Percentiles rank a stretch among this genome's conserved stretches.
These are phyloP conservation scores for Acleris cristana DNA, from an alignment of 2,888 invertebrate species.

Conservation along the genomic window DNA sequence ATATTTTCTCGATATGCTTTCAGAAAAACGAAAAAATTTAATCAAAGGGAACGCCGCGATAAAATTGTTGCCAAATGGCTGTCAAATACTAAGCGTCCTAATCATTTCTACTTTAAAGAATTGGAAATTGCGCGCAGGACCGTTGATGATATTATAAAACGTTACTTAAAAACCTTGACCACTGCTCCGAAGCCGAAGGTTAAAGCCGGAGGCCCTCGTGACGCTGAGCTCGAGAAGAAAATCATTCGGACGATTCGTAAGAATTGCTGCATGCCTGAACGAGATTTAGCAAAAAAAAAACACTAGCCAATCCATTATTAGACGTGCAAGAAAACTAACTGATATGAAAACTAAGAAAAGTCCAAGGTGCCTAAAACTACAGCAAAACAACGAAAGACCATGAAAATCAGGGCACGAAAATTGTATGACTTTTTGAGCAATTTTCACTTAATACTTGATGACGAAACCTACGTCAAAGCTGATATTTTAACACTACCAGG, in stretches of 20 bases:
- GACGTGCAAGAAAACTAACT: constrained; percentile 7
- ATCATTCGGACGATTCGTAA: constrained; percentile 5
- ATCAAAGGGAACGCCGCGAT: neutral
- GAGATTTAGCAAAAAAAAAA: neutral
- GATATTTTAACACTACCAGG: constrained; percentile 7
- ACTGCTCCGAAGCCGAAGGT: constrained; percentile 1
- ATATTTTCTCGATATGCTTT: no score
- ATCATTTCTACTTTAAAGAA: no score
- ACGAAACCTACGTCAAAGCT: constrained; percentile 15
- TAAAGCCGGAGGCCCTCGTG: neutral
- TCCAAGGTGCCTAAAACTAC: constrained; percentile 9
- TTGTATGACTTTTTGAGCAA: neutral
- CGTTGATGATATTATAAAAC: neutral
- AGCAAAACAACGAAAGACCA: constrained; percentile 1
- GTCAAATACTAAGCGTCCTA: no score
- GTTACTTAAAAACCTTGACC: neutral
- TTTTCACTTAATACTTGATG: constrained; percentile 16
- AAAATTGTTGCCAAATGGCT: neutral
- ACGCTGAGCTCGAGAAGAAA: constrained; percentile 5
- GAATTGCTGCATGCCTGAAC: constrained; percentile 3
- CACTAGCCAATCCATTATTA: constrained; percentile 3
- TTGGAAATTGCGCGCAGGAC: neutral
- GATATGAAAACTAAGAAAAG: constrained; percentile 8
- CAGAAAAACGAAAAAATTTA: no score
- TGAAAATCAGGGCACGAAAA: constrained; percentile 8